Percentiles rank a stretch among this genome's conserved stretches.
phyloP scores from a whole-genome alignment of 2,113 vertebrate species.

The Oriolus oriolus region DNA sequence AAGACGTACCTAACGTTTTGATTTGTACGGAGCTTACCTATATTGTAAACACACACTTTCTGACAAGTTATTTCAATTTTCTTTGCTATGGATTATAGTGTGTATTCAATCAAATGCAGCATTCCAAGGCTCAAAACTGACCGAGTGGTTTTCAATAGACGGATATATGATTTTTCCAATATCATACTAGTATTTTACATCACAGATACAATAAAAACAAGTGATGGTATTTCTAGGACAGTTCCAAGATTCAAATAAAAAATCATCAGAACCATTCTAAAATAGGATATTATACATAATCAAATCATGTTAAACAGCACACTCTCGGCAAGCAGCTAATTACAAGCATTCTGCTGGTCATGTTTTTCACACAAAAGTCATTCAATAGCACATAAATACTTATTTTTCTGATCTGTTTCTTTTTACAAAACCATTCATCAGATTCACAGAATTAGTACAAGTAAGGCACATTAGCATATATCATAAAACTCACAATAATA shows the following conservation, averaged over 20 bases:
- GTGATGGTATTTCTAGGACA: constrained; percentile 53
- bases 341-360: constrained; percentile 76
- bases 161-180: constrained; percentile 30
- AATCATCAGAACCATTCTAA: constrained; percentile 70
- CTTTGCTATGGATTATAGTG: constrained; percentile 44
- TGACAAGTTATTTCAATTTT: constrained; percentile 24
- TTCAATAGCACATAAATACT: constrained; percentile 76
- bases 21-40: constrained; percentile 43
- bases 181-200: constrained; percentile 66
- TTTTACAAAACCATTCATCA: constrained; percentile 76
- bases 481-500: constrained; percentile 72
- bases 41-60: constrained; percentile 59
- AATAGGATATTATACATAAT: constrained; percentile 69
- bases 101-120: constrained; percentile 53
- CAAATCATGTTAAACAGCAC: constrained; percentile 68
- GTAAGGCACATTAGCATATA: constrained; percentile 77
- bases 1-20: constrained; percentile 62
- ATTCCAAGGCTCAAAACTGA: constrained; percentile 69
- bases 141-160: constrained; percentile 45
- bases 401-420: constrained; percentile 65
- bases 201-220: constrained; percentile 63
- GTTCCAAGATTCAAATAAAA: constrained; percentile 66
- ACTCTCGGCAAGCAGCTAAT: constrained; percentile 71
- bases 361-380: constrained; percentile 69
- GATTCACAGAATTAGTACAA: constrained; percentile 75